Conservation (phyloP, 2,888 invertebrate species). For the Lepidochitona cinerea region DNA sequence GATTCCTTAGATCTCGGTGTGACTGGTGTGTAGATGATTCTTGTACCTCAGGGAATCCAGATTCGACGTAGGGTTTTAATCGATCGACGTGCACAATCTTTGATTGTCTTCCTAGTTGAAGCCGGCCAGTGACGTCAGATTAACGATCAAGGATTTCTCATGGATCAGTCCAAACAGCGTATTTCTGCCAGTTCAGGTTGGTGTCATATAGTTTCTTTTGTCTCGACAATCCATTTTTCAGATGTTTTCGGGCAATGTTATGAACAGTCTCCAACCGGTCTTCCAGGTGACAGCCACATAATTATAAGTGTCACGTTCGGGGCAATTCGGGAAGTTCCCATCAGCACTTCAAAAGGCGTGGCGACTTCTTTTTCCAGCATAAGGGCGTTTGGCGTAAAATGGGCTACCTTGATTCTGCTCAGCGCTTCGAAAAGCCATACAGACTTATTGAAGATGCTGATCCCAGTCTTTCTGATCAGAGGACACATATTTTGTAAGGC, state of each 20-base stretch:
- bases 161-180: background rate
- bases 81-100: background rate
- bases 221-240: background rate
- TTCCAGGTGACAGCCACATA: too few species aligned
- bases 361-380: background rate
- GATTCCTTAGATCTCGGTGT: too few species aligned
- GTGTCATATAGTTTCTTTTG: background rate
- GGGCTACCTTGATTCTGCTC: background rate
- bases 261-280: background rate
- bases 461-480: conserved; percentile 6
- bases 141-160: background rate
- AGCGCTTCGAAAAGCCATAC: background rate
- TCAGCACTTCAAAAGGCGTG: background rate
- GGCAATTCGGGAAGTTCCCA: background rate
- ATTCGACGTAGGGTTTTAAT: background rate
- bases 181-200: background rate
- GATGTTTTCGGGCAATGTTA: background rate
- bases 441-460: background rate
- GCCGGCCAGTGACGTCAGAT: background rate
- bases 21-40: too few species aligned
- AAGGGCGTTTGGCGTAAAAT: background rate
- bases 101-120: background rate
- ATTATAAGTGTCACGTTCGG: too few species aligned
- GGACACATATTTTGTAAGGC: conserved; percentile 24
- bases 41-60: too few species aligned